A percentile compares a stretch with the other conserved stretches of the same genome.
Conservation (phyloP, 2,888 invertebrate genomes). For the Stenoptilia bipunctidactyla region DNA sequence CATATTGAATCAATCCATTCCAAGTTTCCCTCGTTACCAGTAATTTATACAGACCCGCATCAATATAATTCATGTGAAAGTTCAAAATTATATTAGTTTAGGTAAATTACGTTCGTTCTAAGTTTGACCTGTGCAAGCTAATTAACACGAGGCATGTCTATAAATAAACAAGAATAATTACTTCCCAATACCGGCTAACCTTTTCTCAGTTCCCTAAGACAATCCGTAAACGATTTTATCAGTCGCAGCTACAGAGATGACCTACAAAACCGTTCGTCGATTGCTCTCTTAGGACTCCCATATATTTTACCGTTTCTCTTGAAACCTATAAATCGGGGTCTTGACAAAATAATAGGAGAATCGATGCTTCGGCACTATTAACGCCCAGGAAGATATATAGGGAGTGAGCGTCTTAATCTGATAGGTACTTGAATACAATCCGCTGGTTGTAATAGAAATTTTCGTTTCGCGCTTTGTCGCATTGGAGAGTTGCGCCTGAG, state of each 20-base stretch:
- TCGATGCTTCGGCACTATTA: slow-evolving; percentile 62
- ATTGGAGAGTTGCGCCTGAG: slow-evolving; percentile 26
- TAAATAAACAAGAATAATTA: too few relatives aligned
- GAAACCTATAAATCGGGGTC: slow-evolving; percentile 61
- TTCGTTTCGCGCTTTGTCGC: slow-evolving; percentile 13
- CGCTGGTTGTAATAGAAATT: slow-evolving; percentile 35
- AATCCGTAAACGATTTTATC: not conserved
- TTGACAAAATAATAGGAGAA: slow-evolving; percentile 69
- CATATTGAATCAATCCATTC: too few relatives aligned
- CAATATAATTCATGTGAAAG: too few relatives aligned
- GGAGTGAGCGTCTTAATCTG: slow-evolving; percentile 60
- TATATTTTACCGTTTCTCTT: slow-evolving; percentile 42
- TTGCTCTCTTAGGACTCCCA: slow-evolving; percentile 13
- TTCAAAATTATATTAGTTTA: too few relatives aligned
- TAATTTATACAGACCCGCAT: too few relatives aligned
- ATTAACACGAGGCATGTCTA: too few relatives aligned
- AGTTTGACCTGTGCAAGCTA: too few relatives aligned
- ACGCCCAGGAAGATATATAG: slow-evolving; percentile 67
- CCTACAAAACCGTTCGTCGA: not conserved
- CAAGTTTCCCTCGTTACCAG: too few relatives aligned
- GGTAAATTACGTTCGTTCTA: too few relatives aligned
- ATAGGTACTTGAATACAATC: slow-evolving; percentile 50
- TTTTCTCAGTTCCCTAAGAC: not conserved
- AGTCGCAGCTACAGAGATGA: slow-evolving; percentile 2
- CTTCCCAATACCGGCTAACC: not conserved